Percentiles rank a stretch among this genome's conserved stretches.
These are phyloP conservation scores for Hassar affinis DNA, from an alignment of 2,113 vertebrate species.

Conservation along the genomic window DNA sequence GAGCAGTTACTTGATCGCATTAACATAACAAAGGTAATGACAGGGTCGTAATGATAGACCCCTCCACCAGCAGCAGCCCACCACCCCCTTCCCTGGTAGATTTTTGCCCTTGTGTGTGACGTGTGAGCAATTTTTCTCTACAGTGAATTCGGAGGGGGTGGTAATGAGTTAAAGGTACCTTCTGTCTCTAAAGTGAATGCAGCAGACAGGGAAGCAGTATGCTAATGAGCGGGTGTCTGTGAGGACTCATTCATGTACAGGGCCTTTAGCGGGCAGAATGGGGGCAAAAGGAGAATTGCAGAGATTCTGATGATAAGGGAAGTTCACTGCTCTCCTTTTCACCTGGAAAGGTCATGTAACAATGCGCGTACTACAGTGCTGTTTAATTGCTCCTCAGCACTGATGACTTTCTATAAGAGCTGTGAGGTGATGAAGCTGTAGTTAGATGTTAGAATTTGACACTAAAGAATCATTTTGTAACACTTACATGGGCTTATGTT, in stretches of 20 bases:
- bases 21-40: conserved; percentile 39
- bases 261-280: conserved; percentile 40
- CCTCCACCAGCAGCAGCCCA: neutral
- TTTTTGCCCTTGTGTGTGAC: conserved; percentile 1
- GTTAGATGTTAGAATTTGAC: neutral
- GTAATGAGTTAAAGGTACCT: conserved; percentile 23
- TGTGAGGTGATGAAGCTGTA: conserved; percentile 7
- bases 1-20: conserved; percentile 33
- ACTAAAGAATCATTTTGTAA: conserved; percentile 11
- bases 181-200: conserved; percentile 18
- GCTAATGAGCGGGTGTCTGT: conserved; percentile 45
- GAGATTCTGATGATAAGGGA: conserved; percentile 34
- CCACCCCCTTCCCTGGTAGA: neutral
- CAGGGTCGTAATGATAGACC: conserved; percentile 27
- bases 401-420: conserved; percentile 1
- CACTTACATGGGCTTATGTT: conserved; percentile 7
- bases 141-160: conserved; percentile 11
- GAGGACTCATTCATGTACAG: conserved; percentile 35
- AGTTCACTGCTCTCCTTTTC: conserved; percentile 28
- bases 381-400: conserved; percentile 23
- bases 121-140: conserved; percentile 39
- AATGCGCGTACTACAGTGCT: neutral
- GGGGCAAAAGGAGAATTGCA: conserved; percentile 32
- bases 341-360: conserved; percentile 8
- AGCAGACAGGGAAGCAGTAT: conserved; percentile 44